Base-by-base conservation (phyloP, 2,888 invertebrate species). In the Drosophila monieri region DNA sequence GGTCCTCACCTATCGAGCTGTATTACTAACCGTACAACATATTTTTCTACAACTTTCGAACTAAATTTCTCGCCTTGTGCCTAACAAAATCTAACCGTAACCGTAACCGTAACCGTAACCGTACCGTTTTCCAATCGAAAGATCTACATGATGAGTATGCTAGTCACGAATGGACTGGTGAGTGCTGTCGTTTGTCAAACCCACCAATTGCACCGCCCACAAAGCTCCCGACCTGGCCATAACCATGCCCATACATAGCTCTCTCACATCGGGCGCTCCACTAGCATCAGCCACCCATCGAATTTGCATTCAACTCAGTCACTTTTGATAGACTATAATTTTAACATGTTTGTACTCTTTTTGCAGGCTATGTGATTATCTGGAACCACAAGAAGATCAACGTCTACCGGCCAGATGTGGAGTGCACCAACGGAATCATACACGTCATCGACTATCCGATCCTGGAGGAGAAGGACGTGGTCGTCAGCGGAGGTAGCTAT, bases 381-480 rank as follows among this genome's bases (percentile, higher is more conserved):
- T 97, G 97, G 97, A 95, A 96, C 86, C 95, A 95, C 70, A 94
- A 95, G 89, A 94, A 94, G 93, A 96, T 97, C 84, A 95, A 95
- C 85, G 96, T 98, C 51, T 95, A 95, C 91, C 94, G 98, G 75
- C 96, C 98, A 23, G 97, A 99, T 91, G 97, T 99, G 4, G 96
- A 97, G 88, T 98, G 98, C 91, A 98, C 97, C 91, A 98, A 98
- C 90, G 98, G 98, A 54, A 96, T 97, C 80, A 98, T 98, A 80
- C 98, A 98, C 91, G 97, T 98, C 73, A 97, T 98, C 89, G 97
- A 98, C 90, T 94, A 94, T 77, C 97, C 98, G 5, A 95, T 98
- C 89, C 92, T 97, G 67, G 94, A 94, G 88, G 96, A 96, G 86
- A 95, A 95, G 85, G 98, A 98, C 91, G 94, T 98, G 72, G 94